A percentile compares a stretch with the other conserved stretches of the same genome.
These are phyloP conservation scores for Scyliorhinus canicula DNA, from an alignment of 2,797 vertebrate species.

Conservation along the genomic window DNA sequence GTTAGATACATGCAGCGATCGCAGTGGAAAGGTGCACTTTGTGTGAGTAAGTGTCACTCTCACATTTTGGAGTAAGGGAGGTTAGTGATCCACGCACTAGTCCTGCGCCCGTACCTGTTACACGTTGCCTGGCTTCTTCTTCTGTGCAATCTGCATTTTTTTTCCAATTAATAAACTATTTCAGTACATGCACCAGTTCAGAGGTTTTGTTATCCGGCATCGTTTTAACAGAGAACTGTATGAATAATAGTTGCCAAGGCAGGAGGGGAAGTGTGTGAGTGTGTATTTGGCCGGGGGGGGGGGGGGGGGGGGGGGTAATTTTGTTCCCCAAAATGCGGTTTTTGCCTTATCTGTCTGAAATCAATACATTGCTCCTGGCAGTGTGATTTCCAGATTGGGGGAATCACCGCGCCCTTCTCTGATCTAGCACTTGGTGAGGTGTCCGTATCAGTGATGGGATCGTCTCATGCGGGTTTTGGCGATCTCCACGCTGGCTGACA, in stretches of 20 bases:
- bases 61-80: background rate
- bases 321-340: background rate
- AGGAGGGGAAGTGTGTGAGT: no score
- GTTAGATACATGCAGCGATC: background rate
- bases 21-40: background rate
- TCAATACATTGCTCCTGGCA: background rate
- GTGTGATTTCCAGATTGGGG: background rate
- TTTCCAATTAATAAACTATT: background rate
- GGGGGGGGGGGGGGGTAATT: background rate
- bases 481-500: background rate
- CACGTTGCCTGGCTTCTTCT: background rate
- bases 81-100: background rate
- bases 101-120: conserved; percentile 16
- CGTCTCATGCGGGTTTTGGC: background rate
- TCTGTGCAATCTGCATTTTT: background rate
- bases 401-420: no score
- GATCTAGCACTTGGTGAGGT: background rate
- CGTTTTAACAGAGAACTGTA: background rate
- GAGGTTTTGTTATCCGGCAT: background rate
- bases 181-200: background rate
- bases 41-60: background rate
- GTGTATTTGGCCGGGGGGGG: no score
- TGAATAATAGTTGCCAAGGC: background rate
- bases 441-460: background rate
- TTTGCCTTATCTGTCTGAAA: conserved; percentile 12